Conservation (phyloP, 2,797 vertebrate species). For the Poeciliopsis turneri region DNA sequence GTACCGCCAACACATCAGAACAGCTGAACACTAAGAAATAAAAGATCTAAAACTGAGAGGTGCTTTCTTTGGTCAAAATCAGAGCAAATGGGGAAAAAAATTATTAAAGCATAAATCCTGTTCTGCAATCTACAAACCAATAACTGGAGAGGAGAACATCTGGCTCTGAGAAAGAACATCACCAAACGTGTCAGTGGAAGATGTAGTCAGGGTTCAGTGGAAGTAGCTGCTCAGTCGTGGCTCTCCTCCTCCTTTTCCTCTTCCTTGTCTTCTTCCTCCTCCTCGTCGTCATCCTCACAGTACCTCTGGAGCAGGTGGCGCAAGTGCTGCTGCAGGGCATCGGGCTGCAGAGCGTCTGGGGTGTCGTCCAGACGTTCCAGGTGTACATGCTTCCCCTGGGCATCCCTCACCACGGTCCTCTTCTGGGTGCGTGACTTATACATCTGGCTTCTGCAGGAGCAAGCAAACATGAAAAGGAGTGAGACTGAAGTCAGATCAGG, state of each 20-base stretch:
- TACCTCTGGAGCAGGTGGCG: constrained; percentile 89
- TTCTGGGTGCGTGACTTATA: constrained; percentile 90
- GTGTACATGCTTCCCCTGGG: constrained; percentile 85
- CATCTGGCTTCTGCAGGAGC: constrained; percentile 86
- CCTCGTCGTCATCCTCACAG: constrained; percentile 74
- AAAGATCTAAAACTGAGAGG: constrained; percentile 55
- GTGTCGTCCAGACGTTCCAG: constrained; percentile 90
- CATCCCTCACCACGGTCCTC: constrained; percentile 94
- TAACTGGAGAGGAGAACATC: constrained; percentile 27
- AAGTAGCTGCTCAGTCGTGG: constrained; percentile 56
- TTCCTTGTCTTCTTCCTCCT: constrained; percentile 19
- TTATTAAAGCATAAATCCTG: constrained; percentile 46
- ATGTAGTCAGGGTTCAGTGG: constrained; percentile 12
- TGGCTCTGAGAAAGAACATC: constrained; percentile 24
- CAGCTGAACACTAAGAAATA: constrained; percentile 41
- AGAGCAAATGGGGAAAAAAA: constrained; percentile 68
- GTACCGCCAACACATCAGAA: constrained; percentile 51
- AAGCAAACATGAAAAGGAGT: neutral
- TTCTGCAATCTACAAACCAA: constrained; percentile 41
- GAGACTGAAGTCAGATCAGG: neutral
- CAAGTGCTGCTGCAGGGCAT: constrained; percentile 90
- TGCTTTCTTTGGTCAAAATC: constrained; percentile 96
- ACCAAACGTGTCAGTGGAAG: constrained; percentile 35
- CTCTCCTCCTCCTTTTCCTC: constrained; percentile 62
- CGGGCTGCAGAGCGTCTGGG: constrained; percentile 83